A percentile compares a stretch with the other conserved stretches of the same genome.
Conservation (phyloP, 2,888 invertebrate species). For the Torymus auratus region DNA sequence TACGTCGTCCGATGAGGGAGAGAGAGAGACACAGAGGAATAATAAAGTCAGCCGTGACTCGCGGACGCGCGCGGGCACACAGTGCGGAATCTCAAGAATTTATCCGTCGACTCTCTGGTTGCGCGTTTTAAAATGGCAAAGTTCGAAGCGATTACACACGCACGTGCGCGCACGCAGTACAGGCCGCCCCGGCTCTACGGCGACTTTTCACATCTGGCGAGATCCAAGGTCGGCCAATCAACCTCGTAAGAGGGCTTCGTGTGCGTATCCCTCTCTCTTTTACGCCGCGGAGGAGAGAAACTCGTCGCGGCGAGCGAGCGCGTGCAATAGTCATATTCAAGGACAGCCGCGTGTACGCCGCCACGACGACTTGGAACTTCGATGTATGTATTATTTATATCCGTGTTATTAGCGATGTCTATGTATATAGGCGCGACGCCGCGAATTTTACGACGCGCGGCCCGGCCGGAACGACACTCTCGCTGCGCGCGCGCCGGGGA, state of each 20-base stretch:
- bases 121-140: conserved; percentile 28
- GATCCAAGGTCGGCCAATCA: conserved; percentile 75
- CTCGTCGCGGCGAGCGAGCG: conserved; percentile 43
- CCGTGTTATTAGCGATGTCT: conserved; percentile 13
- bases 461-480: too few relatives aligned
- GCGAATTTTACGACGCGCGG: conserved; percentile 20
- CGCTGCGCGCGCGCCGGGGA: too few relatives aligned
- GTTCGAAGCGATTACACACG: conserved; percentile 6
- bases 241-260: conserved; percentile 62
- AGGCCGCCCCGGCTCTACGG: conserved; percentile 28
- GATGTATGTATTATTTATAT: conserved; percentile 42
- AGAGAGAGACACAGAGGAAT: neutral
- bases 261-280: neutral
- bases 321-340: conserved; percentile 63
- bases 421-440: neutral
- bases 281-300: conserved; percentile 25
- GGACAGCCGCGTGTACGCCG: conserved; percentile 47
- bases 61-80: neutral
- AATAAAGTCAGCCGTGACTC: conserved; percentile 13
- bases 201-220: conserved; percentile 68
- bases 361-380: neutral
- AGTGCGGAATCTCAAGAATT: conserved; percentile 21
- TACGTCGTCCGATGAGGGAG: too few relatives aligned
- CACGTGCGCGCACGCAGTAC: neutral
- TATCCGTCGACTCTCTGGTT: neutral